phyloP scores from a whole-genome alignment of 2,113 vertebrate genomes.

The Campylorhamphus procurvoides region DNA sequence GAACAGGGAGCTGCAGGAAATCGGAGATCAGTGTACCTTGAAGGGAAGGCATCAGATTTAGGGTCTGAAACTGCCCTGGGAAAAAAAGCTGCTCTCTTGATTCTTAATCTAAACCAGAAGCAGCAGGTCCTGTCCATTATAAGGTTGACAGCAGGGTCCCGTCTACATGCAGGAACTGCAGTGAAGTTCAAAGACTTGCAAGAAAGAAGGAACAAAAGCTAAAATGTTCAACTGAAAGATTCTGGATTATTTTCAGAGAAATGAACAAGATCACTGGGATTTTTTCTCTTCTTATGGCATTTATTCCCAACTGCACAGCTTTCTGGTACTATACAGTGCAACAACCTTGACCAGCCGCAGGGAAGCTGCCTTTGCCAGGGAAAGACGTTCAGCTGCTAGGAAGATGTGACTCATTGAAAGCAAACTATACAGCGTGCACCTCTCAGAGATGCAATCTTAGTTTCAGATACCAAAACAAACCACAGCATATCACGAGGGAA shows the following conservation, averaged over 20 bases:
- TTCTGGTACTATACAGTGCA: not conserved
- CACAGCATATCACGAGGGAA: not conserved
- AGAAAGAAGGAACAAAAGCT: not conserved
- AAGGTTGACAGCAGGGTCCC: not conserved
- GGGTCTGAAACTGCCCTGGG: not conserved
- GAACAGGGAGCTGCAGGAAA: not conserved
- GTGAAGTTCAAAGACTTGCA: not conserved
- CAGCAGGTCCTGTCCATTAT: not conserved
- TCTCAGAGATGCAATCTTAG: not conserved
- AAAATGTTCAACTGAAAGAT: not conserved
- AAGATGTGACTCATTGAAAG: constrained; percentile 1
- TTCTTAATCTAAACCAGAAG: not conserved
- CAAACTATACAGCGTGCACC: not conserved
- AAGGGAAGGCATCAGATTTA: not conserved
- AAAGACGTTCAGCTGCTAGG: not conserved
- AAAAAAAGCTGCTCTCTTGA: not conserved
- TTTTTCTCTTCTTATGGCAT: not conserved
- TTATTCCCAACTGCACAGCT: not conserved
- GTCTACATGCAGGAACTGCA: not conserved
- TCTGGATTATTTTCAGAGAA: not conserved
- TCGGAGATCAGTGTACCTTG: not conserved
- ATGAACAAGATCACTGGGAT: not conserved
- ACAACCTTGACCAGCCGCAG: not conserved
- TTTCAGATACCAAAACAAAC: constrained; percentile 14
- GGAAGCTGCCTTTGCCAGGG: constrained; percentile 12